Conservation (phyloP, 2,888 invertebrate genomes). For the Ormyrus thymus region DNA sequence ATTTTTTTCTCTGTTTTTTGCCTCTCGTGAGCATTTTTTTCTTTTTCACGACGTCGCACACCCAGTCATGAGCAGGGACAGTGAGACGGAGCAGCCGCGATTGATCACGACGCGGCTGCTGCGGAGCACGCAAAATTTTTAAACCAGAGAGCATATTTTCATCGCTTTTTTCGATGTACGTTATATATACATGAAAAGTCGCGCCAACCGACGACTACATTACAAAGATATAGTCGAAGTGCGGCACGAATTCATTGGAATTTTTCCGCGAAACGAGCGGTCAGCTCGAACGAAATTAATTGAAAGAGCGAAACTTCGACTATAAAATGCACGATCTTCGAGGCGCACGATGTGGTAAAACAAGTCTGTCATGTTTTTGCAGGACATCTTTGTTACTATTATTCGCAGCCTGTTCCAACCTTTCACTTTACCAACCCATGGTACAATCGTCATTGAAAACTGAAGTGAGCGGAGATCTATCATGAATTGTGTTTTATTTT, state of each 20-base stretch:
- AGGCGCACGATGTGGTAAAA: slow-evolving; percentile 41
- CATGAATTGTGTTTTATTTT: slow-evolving; percentile 48
- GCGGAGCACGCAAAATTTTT: neutral
- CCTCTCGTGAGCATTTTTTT: slow-evolving; percentile 17
- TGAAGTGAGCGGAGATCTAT: slow-evolving; percentile 56
- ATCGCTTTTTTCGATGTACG: slow-evolving; percentile 29
- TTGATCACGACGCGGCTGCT: neutral
- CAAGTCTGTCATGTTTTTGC: slow-evolving; percentile 65
- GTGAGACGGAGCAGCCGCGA: neutral
- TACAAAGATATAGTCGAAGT: slow-evolving; percentile 32
- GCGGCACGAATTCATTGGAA: neutral
- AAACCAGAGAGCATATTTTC: slow-evolving; percentile 3
- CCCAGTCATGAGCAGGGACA: neutral
- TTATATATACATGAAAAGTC: slow-evolving; percentile 12
- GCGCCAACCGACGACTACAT: slow-evolving; percentile 14
- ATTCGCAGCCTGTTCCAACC: slow-evolving; percentile 74
- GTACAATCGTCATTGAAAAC: slow-evolving; percentile 73
- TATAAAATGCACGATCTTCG: slow-evolving; percentile 13
- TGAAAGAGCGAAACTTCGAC: slow-evolving; percentile 23
- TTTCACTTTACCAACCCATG: slow-evolving; percentile 74
- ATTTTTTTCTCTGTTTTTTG: slow-evolving; percentile 33
- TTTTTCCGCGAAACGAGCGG: too few relatives aligned
- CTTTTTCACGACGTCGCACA: slow-evolving; percentile 5
- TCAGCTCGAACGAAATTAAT: too few relatives aligned
- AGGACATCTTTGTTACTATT: slow-evolving; percentile 72